Base-by-base conservation (phyloP, 1,140 invertebrate species). In the Galendromus occidentalis region DNA sequence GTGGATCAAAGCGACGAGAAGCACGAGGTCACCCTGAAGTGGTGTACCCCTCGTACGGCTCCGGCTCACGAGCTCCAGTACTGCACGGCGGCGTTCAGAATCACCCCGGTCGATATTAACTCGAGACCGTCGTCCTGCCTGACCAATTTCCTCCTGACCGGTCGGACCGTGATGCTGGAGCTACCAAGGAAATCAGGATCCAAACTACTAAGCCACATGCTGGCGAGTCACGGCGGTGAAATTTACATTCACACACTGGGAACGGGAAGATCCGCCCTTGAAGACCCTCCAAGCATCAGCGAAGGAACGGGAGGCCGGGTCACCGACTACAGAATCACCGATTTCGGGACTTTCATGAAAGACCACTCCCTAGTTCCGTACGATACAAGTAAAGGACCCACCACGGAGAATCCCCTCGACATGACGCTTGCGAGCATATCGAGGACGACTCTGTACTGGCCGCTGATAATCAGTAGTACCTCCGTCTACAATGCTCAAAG, bases 81-180 rank as follows among this genome's bases (percentile, higher is more conserved):
- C 71, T 90, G 85, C 70, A 83, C 83, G 55, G 84, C 84, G 0
- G 85, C 91, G 74, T 86, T 86, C 75, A 80, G 91, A 67, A 91
- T 96, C 12, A 95, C 92, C 0, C 91, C 93, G 0, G 88, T 95
- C 0, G 92, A 98, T 76, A 91, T 97, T 0, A 96, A 93, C 67
- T 83, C 82, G 70, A 80, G 93, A 14, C 93, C 92, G 0, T 95
- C 91, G 0, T 88, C 91, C 0, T 97, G 93, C 77, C 78, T 98
- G 28, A 95, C 94, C 18, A 96, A 96, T 76, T 98, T 98, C 75
- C 78, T 97, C 14, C 79, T 96, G 0, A 91, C 47, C 76, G 76
- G 77, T 28, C 71, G 79, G 65, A 91, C 90, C 0, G 93, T 97
- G 0, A 89, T 94, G 81, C 75, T 98, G 22, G 93, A 98, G 78